phyloP scores from a whole-genome alignment of 2,888 invertebrate genomes.

The Leuctra nigra region DNA sequence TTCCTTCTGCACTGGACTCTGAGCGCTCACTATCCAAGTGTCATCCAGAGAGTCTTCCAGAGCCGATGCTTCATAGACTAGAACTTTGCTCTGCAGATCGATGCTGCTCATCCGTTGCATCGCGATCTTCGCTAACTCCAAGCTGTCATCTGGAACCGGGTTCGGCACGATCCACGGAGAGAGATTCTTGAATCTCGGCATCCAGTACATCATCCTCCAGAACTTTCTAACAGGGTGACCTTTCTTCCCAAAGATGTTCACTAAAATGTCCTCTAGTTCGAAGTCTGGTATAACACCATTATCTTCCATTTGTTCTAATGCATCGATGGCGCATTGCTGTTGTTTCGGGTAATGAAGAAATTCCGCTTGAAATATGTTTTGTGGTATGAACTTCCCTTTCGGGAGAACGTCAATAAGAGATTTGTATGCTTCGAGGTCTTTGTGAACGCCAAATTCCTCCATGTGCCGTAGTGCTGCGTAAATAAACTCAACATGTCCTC shows the following conservation, averaged over 20 bases:
- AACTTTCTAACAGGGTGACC: slow-evolving; percentile 49
- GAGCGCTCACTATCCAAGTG: slow-evolving; percentile 89
- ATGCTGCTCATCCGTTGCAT: slow-evolving; percentile 76
- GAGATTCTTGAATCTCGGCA: slow-evolving; percentile 85
- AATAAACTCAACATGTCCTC: slow-evolving; percentile 93
- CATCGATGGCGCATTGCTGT: slow-evolving; percentile 85
- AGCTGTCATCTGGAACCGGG: slow-evolving; percentile 65
- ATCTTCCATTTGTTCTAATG: slow-evolving; percentile 92
- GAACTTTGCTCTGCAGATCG: slow-evolving; percentile 63
- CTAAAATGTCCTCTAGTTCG: slow-evolving; percentile 75
- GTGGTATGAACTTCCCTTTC: slow-evolving; percentile 80
- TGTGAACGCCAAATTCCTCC: slow-evolving; percentile 82
- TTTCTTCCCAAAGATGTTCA: slow-evolving; percentile 75
- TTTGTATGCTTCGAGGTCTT: slow-evolving; percentile 82
- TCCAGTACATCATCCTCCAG: slow-evolving; percentile 53
- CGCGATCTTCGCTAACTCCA: slow-evolving; percentile 75
- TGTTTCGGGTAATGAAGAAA: slow-evolving; percentile 94
- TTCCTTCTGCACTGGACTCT: slow-evolving; percentile 66
- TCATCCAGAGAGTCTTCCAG: slow-evolving; percentile 71
- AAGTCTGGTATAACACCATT: slow-evolving; percentile 88
- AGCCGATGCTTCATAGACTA: slow-evolving; percentile 59
- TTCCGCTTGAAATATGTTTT: slow-evolving; percentile 76
- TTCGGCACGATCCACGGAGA: slow-evolving; percentile 81
- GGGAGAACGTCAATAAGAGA: slow-evolving; percentile 78
- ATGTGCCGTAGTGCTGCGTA: slow-evolving; percentile 81